phyloP scores from a whole-genome alignment of 1,140 invertebrate species.

The Drosophila ohnishii region DNA sequence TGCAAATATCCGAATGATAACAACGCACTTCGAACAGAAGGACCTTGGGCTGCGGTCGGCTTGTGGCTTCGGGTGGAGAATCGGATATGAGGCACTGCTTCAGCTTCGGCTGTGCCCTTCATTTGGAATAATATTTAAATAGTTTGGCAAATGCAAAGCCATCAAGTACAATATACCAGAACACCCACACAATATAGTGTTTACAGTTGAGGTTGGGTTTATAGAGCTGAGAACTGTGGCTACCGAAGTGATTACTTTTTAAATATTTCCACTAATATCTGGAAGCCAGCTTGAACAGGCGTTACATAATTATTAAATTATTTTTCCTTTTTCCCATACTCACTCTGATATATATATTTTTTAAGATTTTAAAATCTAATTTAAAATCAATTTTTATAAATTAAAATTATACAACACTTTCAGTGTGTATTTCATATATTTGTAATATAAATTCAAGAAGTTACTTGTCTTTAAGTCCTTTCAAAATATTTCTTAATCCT shows the following conservation, averaged over 20 bases:
- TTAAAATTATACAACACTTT: not conserved
- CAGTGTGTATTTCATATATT: too few relatives aligned
- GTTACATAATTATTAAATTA: not conserved
- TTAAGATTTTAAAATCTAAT: not conserved
- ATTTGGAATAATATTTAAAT: slow-evolving; percentile 73
- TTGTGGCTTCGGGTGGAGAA: slow-evolving; percentile 22
- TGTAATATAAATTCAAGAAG: too few relatives aligned
- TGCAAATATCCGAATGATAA: slow-evolving; percentile 73
- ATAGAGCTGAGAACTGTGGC: not conserved
- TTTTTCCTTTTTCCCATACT: too few relatives aligned
- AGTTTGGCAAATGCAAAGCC: slow-evolving; percentile 66
- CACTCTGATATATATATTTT: not conserved
- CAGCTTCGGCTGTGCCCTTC: slow-evolving; percentile 41
- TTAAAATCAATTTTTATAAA: not conserved
- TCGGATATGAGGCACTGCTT: slow-evolving; percentile 42
- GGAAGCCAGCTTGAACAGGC: not conserved
- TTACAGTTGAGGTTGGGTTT: not conserved
- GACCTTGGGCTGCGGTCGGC: slow-evolving; percentile 50
- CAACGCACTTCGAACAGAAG: slow-evolving; percentile 69
- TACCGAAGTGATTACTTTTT: fast-evolving
- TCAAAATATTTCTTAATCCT: too few relatives aligned
- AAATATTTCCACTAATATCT: too few relatives aligned
- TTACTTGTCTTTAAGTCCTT: too few relatives aligned
- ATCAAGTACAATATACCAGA: slow-evolving; percentile 34
- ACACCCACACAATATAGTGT: not conserved